Evolutionary conservation across 1,140 invertebrate species (phyloP), one percentile per base, ranked within the genome.

Genomic region (Pygmarrhopalites habei): DNA sequence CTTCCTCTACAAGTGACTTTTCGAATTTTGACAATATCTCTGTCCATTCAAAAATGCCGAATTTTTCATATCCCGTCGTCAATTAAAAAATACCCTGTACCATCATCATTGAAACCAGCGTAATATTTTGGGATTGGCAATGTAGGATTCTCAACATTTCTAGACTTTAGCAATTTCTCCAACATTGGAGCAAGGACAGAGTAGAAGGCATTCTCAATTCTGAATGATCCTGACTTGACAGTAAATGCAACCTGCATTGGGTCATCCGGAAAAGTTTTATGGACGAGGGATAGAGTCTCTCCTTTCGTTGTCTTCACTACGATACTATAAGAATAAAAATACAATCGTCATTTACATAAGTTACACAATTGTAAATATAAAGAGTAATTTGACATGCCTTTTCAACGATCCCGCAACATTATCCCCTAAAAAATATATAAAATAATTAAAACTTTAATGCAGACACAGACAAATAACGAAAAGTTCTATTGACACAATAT

Each of bases 41-140:
- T 35, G 5, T 7, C 32, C 5, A 35, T 35, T 15, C 32, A 35
- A 35, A 5, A 35, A 35, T 35, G 32, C 5, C 5, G 5, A 35
- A 35, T 35, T 7, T 7, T 35, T 35, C 15, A 35, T 35, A 35
- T 35, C 15, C 32, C 15, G 5, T 15, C 15, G 5, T 7, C 32
- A 35, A 5, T 35, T 35, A n/a, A n/a, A n/a, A n/a, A n/a, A n/a
- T n/a, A n/a, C n/a, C n/a, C n/a, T n/a, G n/a, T 26, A 3, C 47
- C 28, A 28, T 52, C 49, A n/a, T 52, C n/a, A 26, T 52, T 52
- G n/a, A 52, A 52, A 7, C 49, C 49, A 25, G 49, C 49, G n/a
- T 26, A 52, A 23, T 7, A 52, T n/a, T 52, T 52, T 3, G 49
- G 21, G 10, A 28, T 26, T 26, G 49, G 49, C 19, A 52, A 28